Base-by-base conservation (phyloP, 1,140 invertebrate genomes). In the Capitella teleta region DNA sequence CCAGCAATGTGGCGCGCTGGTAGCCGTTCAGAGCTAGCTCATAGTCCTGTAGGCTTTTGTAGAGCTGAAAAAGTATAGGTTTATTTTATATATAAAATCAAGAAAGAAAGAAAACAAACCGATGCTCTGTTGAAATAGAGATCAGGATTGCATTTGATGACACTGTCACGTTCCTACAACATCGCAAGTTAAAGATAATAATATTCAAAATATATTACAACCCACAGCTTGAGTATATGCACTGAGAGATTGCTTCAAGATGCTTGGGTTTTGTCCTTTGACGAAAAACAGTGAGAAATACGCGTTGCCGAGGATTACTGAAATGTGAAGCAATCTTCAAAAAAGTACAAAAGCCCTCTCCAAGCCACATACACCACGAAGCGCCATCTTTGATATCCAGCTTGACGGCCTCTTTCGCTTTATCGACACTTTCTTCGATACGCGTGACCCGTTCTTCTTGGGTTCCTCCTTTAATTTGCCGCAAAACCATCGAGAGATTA, bases 281-380 rank as follows among this genome's bases (percentile, higher is more conserved):
- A 77, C 79, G 68, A 90, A 90, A 70, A 85, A 90, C 40, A 80
- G 78, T 42, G 83, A 84, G 34, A 92, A 72, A 64, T 88, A 85
- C 1, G 87, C 84, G 77, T 91, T 91, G 18, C 85, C 88, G 37
- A 90, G 72, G 55, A 88, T 80, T 50, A 79, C 68, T 70, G 63
- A 52, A 65, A n/a, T n/a, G n/a, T n/a, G n/a, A n/a, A n/a, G n/a
- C n/a, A n/a, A n/a, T n/a, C n/a, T n/a, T n/a, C n/a, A n/a, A n/a
- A n/a, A n/a, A n/a, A n/a, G n/a, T n/a, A n/a, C n/a, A n/a, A n/a
- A n/a, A n/a, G n/a, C n/a, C n/a, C n/a, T n/a, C n/a, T n/a, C n/a
- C n/a, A n/a, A n/a, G n/a, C n/a, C n/a, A n/a, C n/a, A n/a, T n/a
- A 70, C 76, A 67, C 88, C 88, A 92, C 0, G 87, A 91, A 14